phyloP scores from a whole-genome alignment of 2,888 invertebrate genomes.

The Chrysolina haemoptera region DNA sequence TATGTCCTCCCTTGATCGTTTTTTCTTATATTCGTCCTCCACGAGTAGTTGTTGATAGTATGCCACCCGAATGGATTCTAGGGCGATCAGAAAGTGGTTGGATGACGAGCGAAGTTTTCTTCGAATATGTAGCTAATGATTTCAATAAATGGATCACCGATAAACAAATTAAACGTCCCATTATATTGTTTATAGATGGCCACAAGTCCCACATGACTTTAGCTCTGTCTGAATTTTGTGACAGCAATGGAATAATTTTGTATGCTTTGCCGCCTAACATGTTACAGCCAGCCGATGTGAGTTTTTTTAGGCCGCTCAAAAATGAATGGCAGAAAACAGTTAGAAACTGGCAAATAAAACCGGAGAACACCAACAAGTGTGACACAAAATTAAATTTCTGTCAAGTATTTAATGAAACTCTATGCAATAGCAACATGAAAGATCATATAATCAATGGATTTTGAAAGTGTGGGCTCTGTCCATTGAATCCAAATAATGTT shows the following conservation, averaged over 20 bases:
- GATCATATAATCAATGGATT: neutral
- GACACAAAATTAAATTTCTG: neutral
- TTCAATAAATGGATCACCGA: too few species aligned
- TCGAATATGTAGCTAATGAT: too few species aligned
- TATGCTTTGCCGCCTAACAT: slow-evolving; percentile 33
- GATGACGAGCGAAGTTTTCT: too few species aligned
- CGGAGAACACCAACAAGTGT: neutral
- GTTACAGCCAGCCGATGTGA: slow-evolving; percentile 37
- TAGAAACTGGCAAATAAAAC: too few species aligned
- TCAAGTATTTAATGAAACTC: neutral
- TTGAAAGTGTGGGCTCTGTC: neutral
- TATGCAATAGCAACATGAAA: neutral
- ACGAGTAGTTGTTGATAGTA: too few species aligned
- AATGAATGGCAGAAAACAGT: slow-evolving; percentile 30
- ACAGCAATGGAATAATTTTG: slow-evolving; percentile 18
- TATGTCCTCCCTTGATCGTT: too few species aligned
- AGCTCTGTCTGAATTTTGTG: slow-evolving; percentile 8
- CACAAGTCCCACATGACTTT: neutral
- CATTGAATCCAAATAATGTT: neutral
- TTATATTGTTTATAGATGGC: too few species aligned
- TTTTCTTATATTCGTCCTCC: too few species aligned
- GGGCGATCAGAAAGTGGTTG: too few species aligned
- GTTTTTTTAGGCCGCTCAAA: slow-evolving; percentile 34
- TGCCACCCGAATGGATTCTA: too few species aligned
- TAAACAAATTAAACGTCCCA: too few species aligned